These are phyloP conservation scores for Dendronephthya gigantea DNA, from an alignment of 64 coral and sea anemone species.

Conservation along the genomic window DNA sequence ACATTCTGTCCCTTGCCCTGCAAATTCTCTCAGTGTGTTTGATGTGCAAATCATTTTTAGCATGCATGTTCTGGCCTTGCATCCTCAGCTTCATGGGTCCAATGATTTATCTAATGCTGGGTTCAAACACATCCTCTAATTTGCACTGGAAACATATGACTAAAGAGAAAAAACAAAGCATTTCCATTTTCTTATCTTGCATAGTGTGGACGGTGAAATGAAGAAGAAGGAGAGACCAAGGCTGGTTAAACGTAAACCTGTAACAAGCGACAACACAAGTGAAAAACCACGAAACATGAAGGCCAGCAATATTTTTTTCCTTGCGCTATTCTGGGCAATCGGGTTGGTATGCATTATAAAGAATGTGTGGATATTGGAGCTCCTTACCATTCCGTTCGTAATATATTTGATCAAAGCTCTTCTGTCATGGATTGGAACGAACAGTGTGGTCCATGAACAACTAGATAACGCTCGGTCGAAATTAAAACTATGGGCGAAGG, in stretches of 20 bases:
- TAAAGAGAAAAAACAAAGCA: no score
- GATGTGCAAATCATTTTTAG: no score
- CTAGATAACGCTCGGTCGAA: constrained; percentile 19
- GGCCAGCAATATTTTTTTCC: constrained; percentile 62
- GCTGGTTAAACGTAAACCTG: neutral
- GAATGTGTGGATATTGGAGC: constrained; percentile 55
- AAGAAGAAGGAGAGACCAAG: neutral
- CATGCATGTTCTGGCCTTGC: no score
- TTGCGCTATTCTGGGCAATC: constrained; percentile 87
- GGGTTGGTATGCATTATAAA: constrained; percentile 57
- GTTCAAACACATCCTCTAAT: no score
- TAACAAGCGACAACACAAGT: neutral
- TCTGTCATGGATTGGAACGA: constrained; percentile 46
- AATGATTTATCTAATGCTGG: no score
- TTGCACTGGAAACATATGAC: no score
- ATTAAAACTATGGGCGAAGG: constrained; percentile 48
- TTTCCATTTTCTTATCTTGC: neutral
- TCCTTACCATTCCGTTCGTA: constrained; percentile 60
- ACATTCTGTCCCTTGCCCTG: no score
- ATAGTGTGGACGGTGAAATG: neutral
- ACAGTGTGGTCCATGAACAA: constrained; percentile 33
- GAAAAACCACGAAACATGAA: constrained; percentile 6
- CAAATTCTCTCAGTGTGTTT: no score
- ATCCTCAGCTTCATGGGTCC: no score
- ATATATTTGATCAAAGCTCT: constrained; percentile 68